phyloP scores from a whole-genome alignment of 2,888 invertebrate genomes.

The Pachycephus smyrnensis region DNA sequence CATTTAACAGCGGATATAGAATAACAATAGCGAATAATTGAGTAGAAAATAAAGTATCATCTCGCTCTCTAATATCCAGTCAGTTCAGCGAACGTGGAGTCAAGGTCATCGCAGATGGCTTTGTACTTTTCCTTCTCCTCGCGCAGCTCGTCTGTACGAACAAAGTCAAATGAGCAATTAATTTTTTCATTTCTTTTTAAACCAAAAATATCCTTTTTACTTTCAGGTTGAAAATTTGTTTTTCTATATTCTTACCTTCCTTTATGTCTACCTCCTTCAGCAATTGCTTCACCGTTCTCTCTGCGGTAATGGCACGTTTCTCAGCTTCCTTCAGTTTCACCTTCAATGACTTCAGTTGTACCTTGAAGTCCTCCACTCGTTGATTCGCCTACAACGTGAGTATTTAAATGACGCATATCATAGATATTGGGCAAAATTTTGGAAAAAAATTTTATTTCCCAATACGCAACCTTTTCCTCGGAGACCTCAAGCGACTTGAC shows the following conservation, averaged over 20 bases:
- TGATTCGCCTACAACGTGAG: constrained; percentile 58
- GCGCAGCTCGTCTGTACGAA: constrained; percentile 71
- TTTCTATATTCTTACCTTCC: constrained; percentile 50
- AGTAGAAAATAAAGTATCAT: constrained; percentile 31
- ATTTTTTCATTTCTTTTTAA: not conserved
- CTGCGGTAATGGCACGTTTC: constrained; percentile 61
- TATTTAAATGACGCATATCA: constrained; percentile 4
- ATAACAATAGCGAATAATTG: constrained; percentile 19
- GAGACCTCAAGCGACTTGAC: constrained; percentile 64
- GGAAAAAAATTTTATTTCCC: not conserved
- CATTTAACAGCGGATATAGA: constrained; percentile 29
- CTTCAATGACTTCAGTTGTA: constrained; percentile 59
- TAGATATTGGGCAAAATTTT: not conserved
- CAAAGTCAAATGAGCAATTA: not conserved
- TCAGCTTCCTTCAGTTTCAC: constrained; percentile 57
- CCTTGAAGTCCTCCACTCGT: constrained; percentile 62
- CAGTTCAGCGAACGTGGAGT: constrained; percentile 80
- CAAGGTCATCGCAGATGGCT: constrained; percentile 82
- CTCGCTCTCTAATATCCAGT: constrained; percentile 73
- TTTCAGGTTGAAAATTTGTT: not conserved
- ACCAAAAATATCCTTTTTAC: not conserved
- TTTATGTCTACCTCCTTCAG: constrained; percentile 62
- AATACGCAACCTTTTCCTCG: constrained; percentile 58
- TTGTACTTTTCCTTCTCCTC: constrained; percentile 83
- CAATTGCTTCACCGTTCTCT: constrained; percentile 58